These are phyloP conservation scores for Hofmannophila pseudospretella DNA, from an alignment of 2,888 invertebrate genomes.

Conservation along the genomic window DNA sequence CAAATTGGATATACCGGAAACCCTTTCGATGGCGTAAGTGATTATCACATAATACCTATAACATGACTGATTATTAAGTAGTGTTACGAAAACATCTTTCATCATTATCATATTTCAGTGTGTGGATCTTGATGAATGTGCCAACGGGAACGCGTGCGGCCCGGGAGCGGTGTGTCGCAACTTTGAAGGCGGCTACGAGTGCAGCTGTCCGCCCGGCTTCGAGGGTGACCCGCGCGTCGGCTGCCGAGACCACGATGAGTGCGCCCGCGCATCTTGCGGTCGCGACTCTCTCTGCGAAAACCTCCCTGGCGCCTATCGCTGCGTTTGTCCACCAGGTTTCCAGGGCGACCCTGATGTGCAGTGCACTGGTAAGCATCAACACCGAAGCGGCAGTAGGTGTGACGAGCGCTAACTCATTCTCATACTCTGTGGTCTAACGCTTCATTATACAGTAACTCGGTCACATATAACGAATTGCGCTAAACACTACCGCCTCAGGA, in stretches of 20 bases:
- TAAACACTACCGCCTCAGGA: conserved; percentile 67
- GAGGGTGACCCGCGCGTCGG: conserved; percentile 87
- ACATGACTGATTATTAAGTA: no score
- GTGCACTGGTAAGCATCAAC: conserved; percentile 82
- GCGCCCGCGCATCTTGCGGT: conserved; percentile 86
- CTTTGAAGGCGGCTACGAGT: conserved; percentile 87
- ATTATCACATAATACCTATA: no score
- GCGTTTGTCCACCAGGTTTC: conserved; percentile 90
- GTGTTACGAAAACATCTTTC: no score
- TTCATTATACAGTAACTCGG: conserved; percentile 50
- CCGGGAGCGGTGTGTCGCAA: conserved; percentile 88
- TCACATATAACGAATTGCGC: conserved; percentile 45
- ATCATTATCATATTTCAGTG: conserved; percentile 78
- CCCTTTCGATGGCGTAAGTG: conserved; percentile 78
- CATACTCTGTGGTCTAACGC: conserved; percentile 61
- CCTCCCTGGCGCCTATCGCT: conserved; percentile 86
- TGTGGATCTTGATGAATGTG: conserved; percentile 91
- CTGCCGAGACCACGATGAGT: conserved; percentile 87
- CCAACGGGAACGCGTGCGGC: conserved; percentile 84
- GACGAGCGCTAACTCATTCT: conserved; percentile 37
- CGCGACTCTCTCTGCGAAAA: conserved; percentile 88
- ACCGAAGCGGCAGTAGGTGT: conserved; percentile 34
- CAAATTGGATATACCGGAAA: conserved; percentile 90
- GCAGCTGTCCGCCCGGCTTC: conserved; percentile 90
- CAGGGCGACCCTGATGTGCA: conserved; percentile 86